Conservation (phyloP, 2,888 invertebrate species). For the Perizoma affinitatum region DNA sequence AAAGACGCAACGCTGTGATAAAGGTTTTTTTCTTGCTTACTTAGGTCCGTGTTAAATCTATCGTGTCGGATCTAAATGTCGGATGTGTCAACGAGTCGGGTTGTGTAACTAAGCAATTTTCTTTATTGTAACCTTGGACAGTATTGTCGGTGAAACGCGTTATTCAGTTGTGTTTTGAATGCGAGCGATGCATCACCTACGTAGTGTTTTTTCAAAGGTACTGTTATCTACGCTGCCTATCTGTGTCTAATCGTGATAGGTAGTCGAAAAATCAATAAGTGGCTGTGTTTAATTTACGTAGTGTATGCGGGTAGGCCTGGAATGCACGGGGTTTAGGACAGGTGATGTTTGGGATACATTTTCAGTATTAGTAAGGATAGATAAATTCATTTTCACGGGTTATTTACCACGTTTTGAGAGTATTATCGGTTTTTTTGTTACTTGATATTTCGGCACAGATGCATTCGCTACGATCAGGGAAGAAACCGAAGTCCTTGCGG, state of each 20-base stretch:
- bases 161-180: conserved; percentile 57
- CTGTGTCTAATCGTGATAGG: conserved; percentile 21
- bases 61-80: no score
- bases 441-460: no score
- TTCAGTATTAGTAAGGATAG: no score
- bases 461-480: no score
- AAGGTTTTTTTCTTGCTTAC: no score
- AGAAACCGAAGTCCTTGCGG: no score
- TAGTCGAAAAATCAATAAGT: conserved; percentile 11
- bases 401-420: no score
- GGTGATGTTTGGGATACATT: no score
- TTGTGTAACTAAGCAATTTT: conserved; percentile 1
- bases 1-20: no score
- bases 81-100: neutral
- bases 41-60: no score
- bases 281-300: conserved; percentile 1
- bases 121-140: conserved; percentile 43
- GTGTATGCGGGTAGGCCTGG: conserved; percentile 9
- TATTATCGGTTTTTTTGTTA: no score
- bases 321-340: neutral
- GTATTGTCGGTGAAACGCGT: conserved; percentile 43
- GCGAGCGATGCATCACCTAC: conserved; percentile 77
- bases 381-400: no score
- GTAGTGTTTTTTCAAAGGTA: conserved; percentile 76
- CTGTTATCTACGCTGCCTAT: conserved; percentile 35